Base-by-base conservation (phyloP, 2,888 invertebrate species). In the Eilema depressum region DNA sequence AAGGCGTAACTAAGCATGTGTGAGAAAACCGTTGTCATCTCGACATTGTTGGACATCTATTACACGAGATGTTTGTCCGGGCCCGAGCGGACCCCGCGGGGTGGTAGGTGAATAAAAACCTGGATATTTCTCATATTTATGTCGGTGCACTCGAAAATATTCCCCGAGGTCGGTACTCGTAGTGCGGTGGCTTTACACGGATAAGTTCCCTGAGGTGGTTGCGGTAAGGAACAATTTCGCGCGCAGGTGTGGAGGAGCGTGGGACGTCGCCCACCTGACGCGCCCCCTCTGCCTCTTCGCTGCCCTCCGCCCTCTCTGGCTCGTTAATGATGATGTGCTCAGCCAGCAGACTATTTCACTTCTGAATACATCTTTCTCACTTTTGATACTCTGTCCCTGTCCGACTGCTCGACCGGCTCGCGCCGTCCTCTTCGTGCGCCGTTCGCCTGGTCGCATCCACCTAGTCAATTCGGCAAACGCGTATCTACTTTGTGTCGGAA, bases 251-350 rank as follows among this genome's bases (percentile, higher is more conserved):
- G 78, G 63, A 80, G 78, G 86, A 90, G 86, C 94, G 95, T 96
- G 96, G 95, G 96, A 96, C 91, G 87, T 88, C 85, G 91, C 95
- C 93, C 96, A 96, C 94, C 94, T 95, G 95, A 91, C 96, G 94
- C 91, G 88, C 91, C 96, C 95, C 96, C 96, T 95, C 92, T 92
- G 94, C 94, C 95, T 95, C 94, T 95, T 95, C 90, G 95, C 95
- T 94, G 95, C 95, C 95, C 95, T 94, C 95, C 94, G 92, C 94
- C 94, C 94, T 94, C 95, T 89, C 96, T 96, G 96, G 96, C 97
- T 96, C 97, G 97, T 96, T 97, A 97, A 97, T 97, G 97, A 97
- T 97, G 97, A 97, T 97, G 97, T 97, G 96, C 96, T 96, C 96
- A 96, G 96, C 96, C 96, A 96, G 96, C 96, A 96, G 96, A 96